Evolutionary conservation across 1,140 invertebrate species (phyloP).

Genomic region (Philaenus spumarius): DNA sequence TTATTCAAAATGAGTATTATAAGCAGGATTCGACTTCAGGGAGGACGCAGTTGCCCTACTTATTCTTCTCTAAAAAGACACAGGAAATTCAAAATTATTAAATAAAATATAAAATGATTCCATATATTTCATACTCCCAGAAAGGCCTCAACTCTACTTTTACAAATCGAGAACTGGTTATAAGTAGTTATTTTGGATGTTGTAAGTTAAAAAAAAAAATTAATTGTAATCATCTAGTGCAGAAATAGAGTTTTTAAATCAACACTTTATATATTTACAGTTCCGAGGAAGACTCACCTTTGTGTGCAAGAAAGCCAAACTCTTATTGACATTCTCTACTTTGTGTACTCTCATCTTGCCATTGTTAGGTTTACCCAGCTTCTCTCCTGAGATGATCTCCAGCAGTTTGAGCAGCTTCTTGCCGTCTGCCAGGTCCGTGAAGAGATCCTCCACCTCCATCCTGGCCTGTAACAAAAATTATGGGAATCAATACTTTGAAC

Average conservation of each 20-base stretch:
- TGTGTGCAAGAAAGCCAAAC: conserved; percentile 93
- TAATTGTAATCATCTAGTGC: neutral
- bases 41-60: too few relatives aligned
- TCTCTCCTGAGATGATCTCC: conserved; percentile 98
- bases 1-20: too few relatives aligned
- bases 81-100: too few relatives aligned
- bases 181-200: too few relatives aligned
- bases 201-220: too few relatives aligned
- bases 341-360: conserved; percentile 98
- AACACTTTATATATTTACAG: neutral
- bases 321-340: conserved; percentile 99
- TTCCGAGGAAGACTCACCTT: conserved; percentile 54
- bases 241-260: neutral
- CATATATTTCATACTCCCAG: too few relatives aligned
- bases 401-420: conserved; percentile 92
- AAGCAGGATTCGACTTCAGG: too few relatives aligned
- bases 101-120: too few relatives aligned
- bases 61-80: too few relatives aligned
- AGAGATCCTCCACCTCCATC: conserved; percentile 96
- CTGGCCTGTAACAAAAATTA: conserved; percentile 60
- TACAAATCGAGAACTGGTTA: too few relatives aligned
- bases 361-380: conserved; percentile 92
- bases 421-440: conserved; percentile 93
- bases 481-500: too few relatives aligned
- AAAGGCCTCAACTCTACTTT: too few relatives aligned